Evolutionary conservation across 35 echinoderm and acorn worm genomes (phyloP), one percentile per base, ranked within the genome.

Genomic region (Hemicentrotus pulcherrimus): DNA sequence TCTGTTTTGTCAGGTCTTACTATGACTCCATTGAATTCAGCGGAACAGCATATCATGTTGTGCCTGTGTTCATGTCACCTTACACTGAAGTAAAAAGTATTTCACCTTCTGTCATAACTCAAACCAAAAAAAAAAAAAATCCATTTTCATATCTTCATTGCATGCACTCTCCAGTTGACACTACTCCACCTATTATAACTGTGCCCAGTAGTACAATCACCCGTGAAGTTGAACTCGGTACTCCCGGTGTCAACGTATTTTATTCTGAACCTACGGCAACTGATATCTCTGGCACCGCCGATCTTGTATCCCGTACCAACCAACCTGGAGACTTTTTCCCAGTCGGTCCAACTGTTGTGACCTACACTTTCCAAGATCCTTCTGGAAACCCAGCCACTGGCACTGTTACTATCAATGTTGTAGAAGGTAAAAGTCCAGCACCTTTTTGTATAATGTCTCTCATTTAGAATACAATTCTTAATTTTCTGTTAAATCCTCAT

Each of bases 221-320:
- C 1, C 33, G 30, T 47, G 46, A 2, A 19, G 96, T 96, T 6
- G 96, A 96, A 15, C 47, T 96, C 32, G 96, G 96, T 47, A 14
- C 19, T 11, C 33, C 96, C 12, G 94, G 86, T 33, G 70, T 15
- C 8, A 33, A 47, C 18, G 94, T 96, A 7, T 2, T 46, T 24
- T 96, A 58, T 48, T 6, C 32, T 31, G 96, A 96, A 30, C 96
- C 96, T 5, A 95, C 96, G 2, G 96, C 96, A n/a, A 96, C 94
- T 47, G 96, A 96, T 45, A 47, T 47, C 46, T 96, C 96, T 13
- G 58, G 91, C 15, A 60, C 78, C 19, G n/a, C 86, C 0, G 32
- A 47, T 48, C 86, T 91, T 19, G 55, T 86, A 35, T 50, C 32
- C 32, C 95, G 96, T 70, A 48, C 65, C 22, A 4, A 9, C 15